Evolutionary conservation across 1,140 invertebrate genomes (phyloP).

Genomic region (Drosophila sp.): DNA sequence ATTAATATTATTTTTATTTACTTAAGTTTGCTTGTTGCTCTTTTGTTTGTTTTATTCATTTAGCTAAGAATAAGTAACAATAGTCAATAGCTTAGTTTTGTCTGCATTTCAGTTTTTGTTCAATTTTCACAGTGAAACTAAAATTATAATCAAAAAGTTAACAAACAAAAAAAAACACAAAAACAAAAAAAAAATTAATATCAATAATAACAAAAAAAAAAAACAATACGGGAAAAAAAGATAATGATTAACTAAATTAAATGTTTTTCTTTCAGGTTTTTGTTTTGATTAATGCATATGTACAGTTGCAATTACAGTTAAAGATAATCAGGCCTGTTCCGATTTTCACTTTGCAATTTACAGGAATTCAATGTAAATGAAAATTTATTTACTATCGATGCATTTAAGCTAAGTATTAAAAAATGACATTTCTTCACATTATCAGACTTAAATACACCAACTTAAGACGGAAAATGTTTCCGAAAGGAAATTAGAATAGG

Average conservation of each 20-base stretch:
- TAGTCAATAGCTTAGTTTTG: conserved; percentile 29
- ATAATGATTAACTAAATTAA: conserved; percentile 3
- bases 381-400: too few relatives aligned
- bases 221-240: neutral
- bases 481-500: too few relatives aligned
- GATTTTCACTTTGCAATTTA: too few relatives aligned
- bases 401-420: too few relatives aligned
- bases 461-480: too few relatives aligned
- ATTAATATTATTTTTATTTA: conserved; percentile 11
- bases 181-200: conserved; percentile 5
- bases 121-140: conserved; percentile 34
- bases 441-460: too few relatives aligned
- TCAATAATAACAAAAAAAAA: conserved; percentile 11
- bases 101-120: conserved; percentile 11
- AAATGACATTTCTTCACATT: too few relatives aligned
- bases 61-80: conserved; percentile 41
- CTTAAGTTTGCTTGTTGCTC: conserved; percentile 7
- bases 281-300: conserved; percentile 38
- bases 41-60: conserved; percentile 14
- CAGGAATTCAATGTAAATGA: too few relatives aligned
- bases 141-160: conserved; percentile 1
- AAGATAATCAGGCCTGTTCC: too few relatives aligned
- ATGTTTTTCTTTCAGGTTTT: conserved; percentile 4
- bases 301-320: conserved; percentile 31
- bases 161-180: conserved; percentile 9